phyloP scores from a whole-genome alignment of 2,888 invertebrate species.

The Stenichneumon culpator region DNA sequence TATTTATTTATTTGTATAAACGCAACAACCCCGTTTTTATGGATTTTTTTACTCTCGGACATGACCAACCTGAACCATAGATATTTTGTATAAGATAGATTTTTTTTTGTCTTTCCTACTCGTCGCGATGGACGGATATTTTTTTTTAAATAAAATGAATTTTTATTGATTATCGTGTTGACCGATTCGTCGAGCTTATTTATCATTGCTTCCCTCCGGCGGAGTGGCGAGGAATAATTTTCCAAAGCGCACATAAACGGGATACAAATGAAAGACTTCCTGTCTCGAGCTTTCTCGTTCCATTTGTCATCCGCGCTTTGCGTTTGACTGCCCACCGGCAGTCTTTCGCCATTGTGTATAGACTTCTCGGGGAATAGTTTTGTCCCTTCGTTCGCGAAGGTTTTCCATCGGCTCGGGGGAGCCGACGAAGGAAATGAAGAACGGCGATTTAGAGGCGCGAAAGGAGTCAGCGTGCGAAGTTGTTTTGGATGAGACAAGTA shows the following conservation, averaged over 20 bases:
- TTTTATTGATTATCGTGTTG: no score
- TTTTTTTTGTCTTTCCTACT: no score
- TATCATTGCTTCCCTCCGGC: no score
- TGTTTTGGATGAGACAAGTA: background rate
- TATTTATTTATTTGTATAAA: background rate
- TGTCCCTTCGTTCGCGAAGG: constrained; percentile 64
- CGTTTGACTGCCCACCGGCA: constrained; percentile 78
- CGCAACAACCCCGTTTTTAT: no score
- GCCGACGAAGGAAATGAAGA: background rate
- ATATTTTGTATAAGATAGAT: no score
- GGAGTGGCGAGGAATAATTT: no score
- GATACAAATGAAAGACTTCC: constrained; percentile 73
- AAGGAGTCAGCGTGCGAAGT: background rate
- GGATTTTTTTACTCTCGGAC: background rate
- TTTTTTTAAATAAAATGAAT: no score
- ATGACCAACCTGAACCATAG: no score
- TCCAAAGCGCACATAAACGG: constrained; percentile 32
- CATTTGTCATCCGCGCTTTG: constrained; percentile 81
- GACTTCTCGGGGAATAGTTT: constrained; percentile 72
- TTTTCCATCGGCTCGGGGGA: background rate
- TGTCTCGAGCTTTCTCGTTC: constrained; percentile 73
- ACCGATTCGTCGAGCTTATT: no score
- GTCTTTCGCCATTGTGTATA: constrained; percentile 75
- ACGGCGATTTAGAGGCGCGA: background rate
- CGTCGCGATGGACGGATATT: no score